Conservation (phyloP, 2,113 vertebrate genomes). For the Macrotus californicus region DNA sequence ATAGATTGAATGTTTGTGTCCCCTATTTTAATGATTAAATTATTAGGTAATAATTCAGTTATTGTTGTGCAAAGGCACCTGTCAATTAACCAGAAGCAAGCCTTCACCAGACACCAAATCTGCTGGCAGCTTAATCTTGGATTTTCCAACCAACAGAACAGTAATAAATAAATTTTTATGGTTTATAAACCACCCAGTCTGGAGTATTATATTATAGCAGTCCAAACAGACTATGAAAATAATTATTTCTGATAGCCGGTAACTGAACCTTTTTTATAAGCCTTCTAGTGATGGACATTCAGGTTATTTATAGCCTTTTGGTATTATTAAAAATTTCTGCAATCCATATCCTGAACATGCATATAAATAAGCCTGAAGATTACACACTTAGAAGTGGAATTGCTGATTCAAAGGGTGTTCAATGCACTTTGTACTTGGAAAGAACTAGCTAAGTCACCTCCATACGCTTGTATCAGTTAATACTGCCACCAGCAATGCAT, state of each 20-base stretch:
- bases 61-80: neutral
- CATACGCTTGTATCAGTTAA: neutral
- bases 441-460: neutral
- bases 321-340: neutral
- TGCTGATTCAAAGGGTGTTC: neutral
- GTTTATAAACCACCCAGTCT: neutral
- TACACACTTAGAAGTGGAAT: neutral
- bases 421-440: neutral
- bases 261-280: neutral
- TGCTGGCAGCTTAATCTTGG: neutral
- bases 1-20: neutral
- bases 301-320: neutral
- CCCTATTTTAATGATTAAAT: no score
- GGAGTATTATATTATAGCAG: neutral
- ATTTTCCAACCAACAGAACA: neutral
- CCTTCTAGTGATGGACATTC: neutral
- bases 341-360: neutral
- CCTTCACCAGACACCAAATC: neutral
- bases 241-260: neutral
- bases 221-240: neutral
- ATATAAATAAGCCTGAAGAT: neutral
- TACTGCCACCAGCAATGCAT: neutral
- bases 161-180: neutral
- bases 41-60: neutral
- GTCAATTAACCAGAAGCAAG: neutral